A percentile compares a stretch with the other conserved stretches of the same genome.
phyloP scores from a whole-genome alignment of 2,797 vertebrate species.

The Decapterus maruadsi region DNA sequence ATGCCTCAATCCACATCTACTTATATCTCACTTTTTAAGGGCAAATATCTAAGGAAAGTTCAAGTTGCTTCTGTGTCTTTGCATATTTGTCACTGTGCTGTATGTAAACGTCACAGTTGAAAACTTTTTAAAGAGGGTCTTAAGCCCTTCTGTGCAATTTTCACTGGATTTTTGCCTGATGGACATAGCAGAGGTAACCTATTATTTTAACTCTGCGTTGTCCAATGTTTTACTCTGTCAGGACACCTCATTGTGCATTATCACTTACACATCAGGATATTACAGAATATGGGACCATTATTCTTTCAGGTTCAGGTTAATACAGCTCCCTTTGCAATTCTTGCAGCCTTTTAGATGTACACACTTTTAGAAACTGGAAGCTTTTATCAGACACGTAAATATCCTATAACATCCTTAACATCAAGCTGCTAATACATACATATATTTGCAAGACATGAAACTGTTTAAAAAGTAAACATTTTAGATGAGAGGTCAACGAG shows the following conservation, averaged over 20 bases:
- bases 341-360: constrained; percentile 45
- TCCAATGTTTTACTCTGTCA: constrained; percentile 19
- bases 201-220: constrained; percentile 12
- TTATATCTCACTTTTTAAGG: constrained; percentile 5
- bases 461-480: constrained; percentile 31
- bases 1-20: constrained; percentile 29
- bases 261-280: constrained; percentile 76
- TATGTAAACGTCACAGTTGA: neutral
- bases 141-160: constrained; percentile 6
- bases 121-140: neutral
- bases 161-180: constrained; percentile 41
- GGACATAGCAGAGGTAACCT: neutral
- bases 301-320: constrained; percentile 58
- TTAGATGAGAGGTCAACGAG: constrained; percentile 14
- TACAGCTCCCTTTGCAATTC: constrained; percentile 31
- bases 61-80: constrained; percentile 11
- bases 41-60: constrained; percentile 40
- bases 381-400: constrained; percentile 32
- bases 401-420: neutral
- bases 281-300: constrained; percentile 52
- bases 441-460: neutral
- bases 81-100: neutral
- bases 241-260: constrained; percentile 68
- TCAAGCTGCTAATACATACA: constrained; percentile 18
- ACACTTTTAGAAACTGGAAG: constrained; percentile 23